A percentile compares a stretch with the other conserved stretches of the same genome.
Conservation (phyloP, 2,888 invertebrate genomes). For the Boloria euphrosyne region DNA sequence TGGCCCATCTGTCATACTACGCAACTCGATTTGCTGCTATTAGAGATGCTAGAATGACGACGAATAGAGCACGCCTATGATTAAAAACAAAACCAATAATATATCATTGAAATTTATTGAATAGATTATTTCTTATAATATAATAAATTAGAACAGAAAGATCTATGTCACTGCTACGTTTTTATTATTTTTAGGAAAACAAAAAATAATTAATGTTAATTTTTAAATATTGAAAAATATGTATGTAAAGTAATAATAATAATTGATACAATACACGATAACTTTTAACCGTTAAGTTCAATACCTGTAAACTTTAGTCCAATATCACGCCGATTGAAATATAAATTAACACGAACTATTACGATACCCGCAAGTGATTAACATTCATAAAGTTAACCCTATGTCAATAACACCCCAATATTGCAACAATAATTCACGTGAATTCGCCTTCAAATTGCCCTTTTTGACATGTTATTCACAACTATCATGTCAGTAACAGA, state of each 20-base stretch:
- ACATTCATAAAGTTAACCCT: conserved; percentile 57
- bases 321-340: conserved; percentile 19
- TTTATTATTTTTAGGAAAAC: too few relatives aligned
- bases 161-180: too few relatives aligned
- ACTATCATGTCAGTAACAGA: conserved; percentile 64
- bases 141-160: too few relatives aligned
- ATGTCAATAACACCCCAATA: conserved; percentile 63
- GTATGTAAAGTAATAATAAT: neutral
- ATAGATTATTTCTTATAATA: neutral
- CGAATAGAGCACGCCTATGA: conserved; percentile 47
- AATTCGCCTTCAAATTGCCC: conserved; percentile 71
- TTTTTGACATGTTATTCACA: conserved; percentile 77
- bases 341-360: conserved; percentile 30
- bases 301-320: conserved; percentile 4
- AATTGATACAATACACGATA: neutral
- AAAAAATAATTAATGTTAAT: too few relatives aligned
- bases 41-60: conserved; percentile 56
- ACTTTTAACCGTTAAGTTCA: neutral
- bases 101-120: conserved; percentile 10
- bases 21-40: conserved; percentile 74
- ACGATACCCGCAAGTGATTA: conserved; percentile 41
- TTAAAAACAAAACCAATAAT: conserved; percentile 35
- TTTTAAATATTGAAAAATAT: too few relatives aligned
- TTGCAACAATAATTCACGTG: conserved; percentile 73
- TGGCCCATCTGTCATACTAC: conserved; percentile 71